Evolutionary conservation across 1,140 invertebrate genomes (phyloP), one percentile per base, ranked within the genome.

Genomic region (Platorchestia sp.): DNA sequence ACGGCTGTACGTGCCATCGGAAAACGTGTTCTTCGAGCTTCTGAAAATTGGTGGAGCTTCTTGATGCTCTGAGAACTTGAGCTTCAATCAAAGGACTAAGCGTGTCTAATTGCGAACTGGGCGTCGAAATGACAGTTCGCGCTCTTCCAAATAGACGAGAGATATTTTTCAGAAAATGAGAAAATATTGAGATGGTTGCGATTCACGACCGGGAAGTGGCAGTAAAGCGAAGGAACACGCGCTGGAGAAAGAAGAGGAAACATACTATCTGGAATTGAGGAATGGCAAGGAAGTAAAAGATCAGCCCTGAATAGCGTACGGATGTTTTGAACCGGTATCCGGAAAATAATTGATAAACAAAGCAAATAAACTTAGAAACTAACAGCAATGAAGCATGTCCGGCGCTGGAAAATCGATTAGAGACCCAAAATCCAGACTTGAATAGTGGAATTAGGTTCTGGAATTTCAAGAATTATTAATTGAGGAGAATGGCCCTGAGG

Each of bases 21-120:
- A 93, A 93, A 93, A 93, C 16, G 45, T 93, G 43, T 93, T 93
- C 91, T 40, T 44, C 40, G 45, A 93, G 36, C 91, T 19, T 93
- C 47, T 42, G 91, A 93, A 45, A 93, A 93, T 45, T 93, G 45
- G 44, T 10, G 91, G 22, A 7, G 91, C 36, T 5, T 93, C 45
- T 93, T 45, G 43, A 93, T 42, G 91, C 10, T 93, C 7, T 0
- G 44, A 93, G 45, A 93, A 36, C 91, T 45, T 93, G 43, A 45
- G 91, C 91, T 40, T 93, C 91, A 93, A 93, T 93, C 91, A 93
- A 47, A 44, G 45, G 45, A 93, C 91, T 93, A 44, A 93, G 91
- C 43, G 91, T 10, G 45, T 45, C 91, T 45, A 93, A 93, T 93
- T 93, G 91, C 91, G 19, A 22, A 45, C 45, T 93, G 22, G 43